Evolutionary conservation across 1,140 invertebrate genomes (phyloP).

Genomic region (Drosophila simulans): DNA sequence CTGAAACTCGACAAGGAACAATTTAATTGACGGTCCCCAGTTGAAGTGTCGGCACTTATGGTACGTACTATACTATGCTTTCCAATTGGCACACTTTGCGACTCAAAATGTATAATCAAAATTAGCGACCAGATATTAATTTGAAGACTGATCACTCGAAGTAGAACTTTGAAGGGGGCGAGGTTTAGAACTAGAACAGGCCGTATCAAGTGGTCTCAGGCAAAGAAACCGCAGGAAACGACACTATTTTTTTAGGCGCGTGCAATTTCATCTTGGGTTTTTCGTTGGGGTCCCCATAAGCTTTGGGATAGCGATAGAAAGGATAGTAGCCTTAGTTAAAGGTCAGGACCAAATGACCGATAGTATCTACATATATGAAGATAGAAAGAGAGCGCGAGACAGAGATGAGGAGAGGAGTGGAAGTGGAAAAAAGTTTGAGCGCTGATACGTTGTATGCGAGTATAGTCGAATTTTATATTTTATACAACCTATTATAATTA

Average conservation of each 20-base stretch:
- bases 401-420: no score
- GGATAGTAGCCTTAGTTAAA: conserved; percentile 37
- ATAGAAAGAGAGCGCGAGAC: not conserved
- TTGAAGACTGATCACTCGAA: conserved; percentile 77
- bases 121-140: conserved; percentile 56
- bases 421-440: not conserved
- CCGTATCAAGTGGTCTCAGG: conserved; percentile 11
- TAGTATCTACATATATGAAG: not conserved
- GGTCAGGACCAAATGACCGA: conserved; percentile 9
- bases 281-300: not conserved
- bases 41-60: conserved; percentile 6
- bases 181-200: conserved; percentile 23
- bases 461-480: conserved; percentile 60
- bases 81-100: conserved; percentile 49
- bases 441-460: conserved; percentile 33
- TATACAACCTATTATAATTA: conserved; percentile 52
- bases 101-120: conserved; percentile 65
- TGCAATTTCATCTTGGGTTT: conserved; percentile 37
- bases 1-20: conserved; percentile 29
- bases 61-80: conserved; percentile 25
- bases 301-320: not conserved
- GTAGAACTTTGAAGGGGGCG: conserved; percentile 51
- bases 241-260: conserved; percentile 12
- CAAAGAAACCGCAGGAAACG: not conserved
- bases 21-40: conserved; percentile 49